phyloP scores from a whole-genome alignment of 2,113 vertebrate genomes.

The Pagrus major region DNA sequence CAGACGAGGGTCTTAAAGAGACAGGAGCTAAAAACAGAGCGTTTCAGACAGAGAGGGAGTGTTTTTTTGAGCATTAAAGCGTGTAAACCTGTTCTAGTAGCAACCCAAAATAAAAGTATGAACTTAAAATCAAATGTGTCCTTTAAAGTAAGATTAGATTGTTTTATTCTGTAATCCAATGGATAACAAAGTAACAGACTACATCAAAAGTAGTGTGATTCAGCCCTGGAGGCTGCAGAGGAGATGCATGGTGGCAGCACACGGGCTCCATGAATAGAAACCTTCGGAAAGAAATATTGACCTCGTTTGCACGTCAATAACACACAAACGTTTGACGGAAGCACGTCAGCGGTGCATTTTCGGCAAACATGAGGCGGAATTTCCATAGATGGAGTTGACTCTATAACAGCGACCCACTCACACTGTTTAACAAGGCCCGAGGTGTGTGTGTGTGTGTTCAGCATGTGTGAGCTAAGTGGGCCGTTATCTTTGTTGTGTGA shows the following conservation, averaged over 20 bases:
- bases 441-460: slow-evolving; percentile 26
- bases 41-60: no score
- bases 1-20: no score
- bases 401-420: slow-evolving; percentile 11
- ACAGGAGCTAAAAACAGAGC: no score
- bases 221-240: background rate
- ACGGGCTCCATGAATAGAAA: slow-evolving; percentile 8
- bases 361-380: slow-evolving; percentile 32
- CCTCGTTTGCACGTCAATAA: background rate
- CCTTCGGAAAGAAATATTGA: slow-evolving; percentile 61
- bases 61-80: no score
- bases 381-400: slow-evolving; percentile 29
- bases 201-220: no score
- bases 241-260: background rate
- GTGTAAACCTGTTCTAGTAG: no score
- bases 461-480: slow-evolving; percentile 33
- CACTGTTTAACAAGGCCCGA: slow-evolving; percentile 6
- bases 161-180: no score
- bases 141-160: no score
- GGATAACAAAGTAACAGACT: no score
- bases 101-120: no score
- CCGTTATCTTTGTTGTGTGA: slow-evolving; percentile 54
- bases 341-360: slow-evolving; percentile 30
- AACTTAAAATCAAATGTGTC: no score
- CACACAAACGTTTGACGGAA: background rate